Conservation (phyloP, 1,140 invertebrate genomes). For the Nylanderia fulva region DNA sequence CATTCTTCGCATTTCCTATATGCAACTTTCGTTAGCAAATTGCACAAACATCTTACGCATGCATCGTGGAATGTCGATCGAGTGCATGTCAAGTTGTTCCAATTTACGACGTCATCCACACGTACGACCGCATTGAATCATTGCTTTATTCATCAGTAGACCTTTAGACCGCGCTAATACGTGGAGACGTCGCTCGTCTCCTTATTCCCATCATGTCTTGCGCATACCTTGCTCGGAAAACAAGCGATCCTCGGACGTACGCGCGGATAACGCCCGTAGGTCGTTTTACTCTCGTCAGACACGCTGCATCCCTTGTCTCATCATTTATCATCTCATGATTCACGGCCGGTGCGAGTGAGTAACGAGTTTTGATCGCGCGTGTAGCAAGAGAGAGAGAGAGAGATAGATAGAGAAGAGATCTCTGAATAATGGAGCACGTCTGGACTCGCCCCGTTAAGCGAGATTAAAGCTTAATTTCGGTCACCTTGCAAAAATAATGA, state of each 20-base stretch:
- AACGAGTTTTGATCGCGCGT: constrained; percentile 41
- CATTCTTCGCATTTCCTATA: neutral
- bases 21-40: no score
- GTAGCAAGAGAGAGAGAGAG: neutral
- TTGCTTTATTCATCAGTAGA: constrained; percentile 33
- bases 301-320: constrained; percentile 74
- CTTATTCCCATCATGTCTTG: constrained; percentile 38
- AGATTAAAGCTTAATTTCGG: constrained; percentile 42
- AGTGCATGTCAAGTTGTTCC: neutral
- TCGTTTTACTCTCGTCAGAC: constrained; percentile 64
- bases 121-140: constrained; percentile 25
- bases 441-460: constrained; percentile 5
- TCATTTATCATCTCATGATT: constrained; percentile 72
- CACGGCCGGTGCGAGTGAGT: constrained; percentile 67
- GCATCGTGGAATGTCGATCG: neutral
- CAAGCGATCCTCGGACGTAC: constrained; percentile 29
- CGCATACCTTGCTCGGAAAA: constrained; percentile 13
- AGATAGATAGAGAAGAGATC: no score
- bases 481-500: constrained; percentile 45
- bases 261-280: constrained; percentile 40
- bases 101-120: constrained; percentile 50
- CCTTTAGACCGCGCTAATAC: neutral
- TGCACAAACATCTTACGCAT: constrained; percentile 16
- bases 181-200: constrained; percentile 37
- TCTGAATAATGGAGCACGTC: constrained; percentile 44